Percentiles rank a stretch among this genome's conserved stretches.
These are phyloP conservation scores for Thalassarche chlororhynchos DNA, from an alignment of 2,113 vertebrate genomes.

Conservation along the genomic window DNA sequence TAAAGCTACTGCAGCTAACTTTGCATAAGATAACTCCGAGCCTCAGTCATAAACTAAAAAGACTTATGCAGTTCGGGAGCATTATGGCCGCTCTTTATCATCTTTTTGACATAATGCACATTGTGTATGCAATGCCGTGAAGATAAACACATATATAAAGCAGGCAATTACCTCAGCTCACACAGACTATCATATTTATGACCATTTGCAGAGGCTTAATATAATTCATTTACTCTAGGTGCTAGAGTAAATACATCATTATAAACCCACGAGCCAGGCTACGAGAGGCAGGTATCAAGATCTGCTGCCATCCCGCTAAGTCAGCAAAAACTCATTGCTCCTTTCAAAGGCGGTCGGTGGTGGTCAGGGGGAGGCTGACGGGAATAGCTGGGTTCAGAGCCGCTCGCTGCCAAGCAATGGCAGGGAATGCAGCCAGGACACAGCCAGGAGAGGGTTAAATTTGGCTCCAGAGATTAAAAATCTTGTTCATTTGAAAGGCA, in stretches of 20 bases:
- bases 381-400: background rate
- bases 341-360: background rate
- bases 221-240: slow-evolving; percentile 18
- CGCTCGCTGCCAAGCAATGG: background rate
- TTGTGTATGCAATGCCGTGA: background rate
- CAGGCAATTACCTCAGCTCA: slow-evolving; percentile 35
- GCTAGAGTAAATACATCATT: slow-evolving; percentile 16
- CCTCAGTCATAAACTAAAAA: background rate
- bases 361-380: background rate
- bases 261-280: background rate
- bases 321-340: background rate
- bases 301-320: background rate
- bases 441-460: background rate
- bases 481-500: background rate
- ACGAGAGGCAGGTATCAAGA: background rate
- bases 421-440: background rate
- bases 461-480: background rate
- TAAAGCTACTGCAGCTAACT: slow-evolving; percentile 1
- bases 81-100: slow-evolving; percentile 16
- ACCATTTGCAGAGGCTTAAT: background rate
- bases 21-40: background rate
- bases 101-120: slow-evolving; percentile 10
- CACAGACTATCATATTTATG: slow-evolving; percentile 41
- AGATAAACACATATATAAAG: slow-evolving; percentile 59
- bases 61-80: background rate